Evolutionary conservation across 2,888 invertebrate species (phyloP).

Genomic region (Oeneis ivallda): DNA sequence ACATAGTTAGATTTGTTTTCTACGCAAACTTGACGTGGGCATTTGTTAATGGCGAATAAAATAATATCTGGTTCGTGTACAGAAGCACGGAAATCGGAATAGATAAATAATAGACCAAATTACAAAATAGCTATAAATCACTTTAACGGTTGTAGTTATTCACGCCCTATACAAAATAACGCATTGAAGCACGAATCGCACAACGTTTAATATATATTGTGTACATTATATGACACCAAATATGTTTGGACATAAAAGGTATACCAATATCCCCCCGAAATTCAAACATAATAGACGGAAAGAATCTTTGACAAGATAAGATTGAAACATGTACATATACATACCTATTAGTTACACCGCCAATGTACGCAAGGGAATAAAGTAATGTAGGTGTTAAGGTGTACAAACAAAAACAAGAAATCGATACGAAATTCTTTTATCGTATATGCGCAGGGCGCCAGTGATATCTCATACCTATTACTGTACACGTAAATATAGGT

Average conservation of each 20-base stretch:
- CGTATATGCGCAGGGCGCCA: slow-evolving; percentile 5
- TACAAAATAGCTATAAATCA: background rate
- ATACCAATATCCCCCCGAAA: slow-evolving; percentile 8
- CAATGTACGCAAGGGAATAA: slow-evolving; percentile 17
- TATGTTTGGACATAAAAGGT: slow-evolving; percentile 8
- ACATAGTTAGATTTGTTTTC: too few relatives aligned
- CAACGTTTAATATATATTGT: slow-evolving; percentile 6
- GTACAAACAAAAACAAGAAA: slow-evolving; percentile 19
- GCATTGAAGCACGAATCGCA: slow-evolving; percentile 7
- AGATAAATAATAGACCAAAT: too few relatives aligned
- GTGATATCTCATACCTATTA: slow-evolving; percentile 1
- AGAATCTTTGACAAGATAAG: slow-evolving; percentile 22
- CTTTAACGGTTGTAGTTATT: slow-evolving; percentile 3
- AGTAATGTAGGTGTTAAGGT: slow-evolving; percentile 15
- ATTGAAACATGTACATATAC: slow-evolving; percentile 9
- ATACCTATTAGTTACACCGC: slow-evolving; percentile 12
- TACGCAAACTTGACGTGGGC: too few relatives aligned
- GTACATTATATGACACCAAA: slow-evolving; percentile 11
- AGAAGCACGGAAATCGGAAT: background rate
- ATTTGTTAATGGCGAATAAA: too few relatives aligned
- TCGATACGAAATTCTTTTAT: slow-evolving; percentile 19
- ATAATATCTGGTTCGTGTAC: background rate
- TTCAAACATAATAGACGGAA: slow-evolving; percentile 16
- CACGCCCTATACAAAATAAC: slow-evolving; percentile 12
- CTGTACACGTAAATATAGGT: background rate